These are phyloP conservation scores for Platorchestia sp. DNA, from an alignment of 1,140 invertebrate species.

Conservation along the genomic window DNA sequence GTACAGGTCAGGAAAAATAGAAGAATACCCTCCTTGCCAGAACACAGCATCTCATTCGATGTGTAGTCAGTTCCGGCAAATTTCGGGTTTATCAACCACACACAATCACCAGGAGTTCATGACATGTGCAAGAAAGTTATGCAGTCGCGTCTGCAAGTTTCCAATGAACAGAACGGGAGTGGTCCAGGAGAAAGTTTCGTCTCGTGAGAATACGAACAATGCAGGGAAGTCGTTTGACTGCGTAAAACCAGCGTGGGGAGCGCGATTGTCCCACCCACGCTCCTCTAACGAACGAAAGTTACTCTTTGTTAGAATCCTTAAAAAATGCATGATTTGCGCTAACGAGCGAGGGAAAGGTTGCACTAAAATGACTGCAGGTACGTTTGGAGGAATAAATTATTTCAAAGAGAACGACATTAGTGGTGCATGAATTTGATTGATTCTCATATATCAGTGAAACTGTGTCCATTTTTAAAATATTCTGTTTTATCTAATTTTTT, in stretches of 20 bases:
- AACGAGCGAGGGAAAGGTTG: background rate
- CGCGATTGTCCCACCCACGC: background rate
- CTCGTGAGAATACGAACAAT: conserved; percentile 25
- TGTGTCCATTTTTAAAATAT: no score
- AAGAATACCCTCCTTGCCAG: background rate
- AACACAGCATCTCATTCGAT: background rate
- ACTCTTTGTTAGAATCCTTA: background rate
- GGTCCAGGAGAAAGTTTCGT: background rate
- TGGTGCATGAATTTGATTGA: no score
- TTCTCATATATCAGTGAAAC: no score
- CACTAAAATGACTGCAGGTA: background rate
- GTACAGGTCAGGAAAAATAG: background rate
- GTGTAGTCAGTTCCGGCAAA: background rate
- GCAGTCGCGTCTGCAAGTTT: background rate
- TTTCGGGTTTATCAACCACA: background rate
- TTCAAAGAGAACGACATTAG: background rate
- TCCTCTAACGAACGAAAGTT: conserved; percentile 1
- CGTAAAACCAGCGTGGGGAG: background rate
- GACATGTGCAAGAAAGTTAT: background rate
- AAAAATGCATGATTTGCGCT: background rate
- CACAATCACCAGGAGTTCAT: background rate
- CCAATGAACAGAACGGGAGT: conserved; percentile 10
- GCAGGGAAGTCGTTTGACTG: conserved; percentile 27
- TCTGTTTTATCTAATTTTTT: no score
- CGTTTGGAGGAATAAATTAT: background rate